Conservation (phyloP, 2,113 vertebrate genomes). For the Carollia perspicillata region DNA sequence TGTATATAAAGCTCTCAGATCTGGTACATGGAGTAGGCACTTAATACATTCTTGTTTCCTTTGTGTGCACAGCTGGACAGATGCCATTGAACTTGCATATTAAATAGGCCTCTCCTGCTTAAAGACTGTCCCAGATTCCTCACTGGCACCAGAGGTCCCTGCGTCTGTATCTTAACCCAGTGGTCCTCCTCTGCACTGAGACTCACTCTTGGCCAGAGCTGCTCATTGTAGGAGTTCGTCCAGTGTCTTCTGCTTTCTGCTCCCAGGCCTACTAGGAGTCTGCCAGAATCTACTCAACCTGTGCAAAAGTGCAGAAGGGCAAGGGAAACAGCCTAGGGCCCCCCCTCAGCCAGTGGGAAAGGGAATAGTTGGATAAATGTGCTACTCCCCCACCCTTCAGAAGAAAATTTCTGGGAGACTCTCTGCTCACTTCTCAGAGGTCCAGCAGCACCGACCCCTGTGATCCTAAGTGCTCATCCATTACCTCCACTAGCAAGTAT, state of each 20-base stretch:
- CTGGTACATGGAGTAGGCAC: not conserved
- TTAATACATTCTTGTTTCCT: not conserved
- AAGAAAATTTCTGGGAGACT: not conserved
- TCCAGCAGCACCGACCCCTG: not conserved
- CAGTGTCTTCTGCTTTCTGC: not conserved
- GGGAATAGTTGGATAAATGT: not conserved
- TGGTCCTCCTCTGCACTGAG: not conserved
- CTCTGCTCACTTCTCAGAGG: not conserved
- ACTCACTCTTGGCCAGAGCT: not conserved
- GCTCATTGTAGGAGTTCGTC: too few species aligned
- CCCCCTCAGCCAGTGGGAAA: not conserved
- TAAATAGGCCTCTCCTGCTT: not conserved
- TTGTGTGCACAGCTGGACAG: not conserved
- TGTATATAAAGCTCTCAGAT: not conserved
- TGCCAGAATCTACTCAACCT: not conserved
- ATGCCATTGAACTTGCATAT: not conserved
- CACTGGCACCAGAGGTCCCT: fast-evolving
- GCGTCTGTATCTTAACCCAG: not conserved
- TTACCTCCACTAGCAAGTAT: not conserved
- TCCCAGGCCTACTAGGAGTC: not conserved
- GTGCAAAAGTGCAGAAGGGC: not conserved
- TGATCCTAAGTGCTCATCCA: not conserved
- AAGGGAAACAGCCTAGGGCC: not conserved
- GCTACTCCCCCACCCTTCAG: not conserved
- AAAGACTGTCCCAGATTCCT: not conserved